Percentiles rank a stretch among this genome's conserved stretches.
Evolutionary conservation across 2,888 invertebrate genomes (phyloP).

Genomic region (Dorcus parallelipipedus): DNA sequence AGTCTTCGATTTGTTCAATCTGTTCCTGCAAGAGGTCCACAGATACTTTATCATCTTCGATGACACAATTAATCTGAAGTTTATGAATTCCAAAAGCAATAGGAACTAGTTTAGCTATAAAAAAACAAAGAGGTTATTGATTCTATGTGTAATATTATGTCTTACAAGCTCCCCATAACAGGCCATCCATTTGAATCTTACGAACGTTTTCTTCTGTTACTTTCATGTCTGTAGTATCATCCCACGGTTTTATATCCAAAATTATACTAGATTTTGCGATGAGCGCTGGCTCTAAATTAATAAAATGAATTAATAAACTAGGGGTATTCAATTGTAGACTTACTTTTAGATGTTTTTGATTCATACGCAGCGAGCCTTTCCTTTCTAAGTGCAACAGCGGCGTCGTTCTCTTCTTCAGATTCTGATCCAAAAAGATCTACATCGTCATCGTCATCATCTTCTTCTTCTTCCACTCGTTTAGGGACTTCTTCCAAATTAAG

Average conservation of each 20-base stretch:
- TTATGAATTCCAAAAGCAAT: slow-evolving; percentile 91
- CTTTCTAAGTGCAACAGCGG: slow-evolving; percentile 71
- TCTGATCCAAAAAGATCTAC: slow-evolving; percentile 81
- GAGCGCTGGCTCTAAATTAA: slow-evolving; percentile 66
- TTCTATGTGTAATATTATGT: not conserved
- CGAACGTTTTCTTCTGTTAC: slow-evolving; percentile 79
- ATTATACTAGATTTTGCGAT: slow-evolving; percentile 95
- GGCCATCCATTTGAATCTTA: slow-evolving; percentile 75
- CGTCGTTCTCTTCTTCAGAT: slow-evolving; percentile 68
- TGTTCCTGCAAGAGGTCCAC: slow-evolving; percentile 84
- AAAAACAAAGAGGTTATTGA: not conserved
- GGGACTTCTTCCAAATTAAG: slow-evolving; percentile 4
- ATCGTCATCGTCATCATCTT: slow-evolving; percentile 65
- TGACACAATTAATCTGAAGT: slow-evolving; percentile 86
- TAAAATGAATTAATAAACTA: no score
- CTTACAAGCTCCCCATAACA: slow-evolving; percentile 85
- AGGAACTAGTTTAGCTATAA: slow-evolving; percentile 77
- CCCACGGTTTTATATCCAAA: slow-evolving; percentile 90
- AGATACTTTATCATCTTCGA: slow-evolving; percentile 95
- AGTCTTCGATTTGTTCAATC: slow-evolving; percentile 80
- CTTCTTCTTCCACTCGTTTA: slow-evolving; percentile 45
- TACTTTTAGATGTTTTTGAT: slow-evolving; percentile 88
- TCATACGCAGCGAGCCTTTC: slow-evolving; percentile 85
- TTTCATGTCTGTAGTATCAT: slow-evolving; percentile 91
- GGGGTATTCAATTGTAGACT: not conserved